Conservation (phyloP, 1,140 invertebrate genomes). For the Conus betulinus region DNA sequence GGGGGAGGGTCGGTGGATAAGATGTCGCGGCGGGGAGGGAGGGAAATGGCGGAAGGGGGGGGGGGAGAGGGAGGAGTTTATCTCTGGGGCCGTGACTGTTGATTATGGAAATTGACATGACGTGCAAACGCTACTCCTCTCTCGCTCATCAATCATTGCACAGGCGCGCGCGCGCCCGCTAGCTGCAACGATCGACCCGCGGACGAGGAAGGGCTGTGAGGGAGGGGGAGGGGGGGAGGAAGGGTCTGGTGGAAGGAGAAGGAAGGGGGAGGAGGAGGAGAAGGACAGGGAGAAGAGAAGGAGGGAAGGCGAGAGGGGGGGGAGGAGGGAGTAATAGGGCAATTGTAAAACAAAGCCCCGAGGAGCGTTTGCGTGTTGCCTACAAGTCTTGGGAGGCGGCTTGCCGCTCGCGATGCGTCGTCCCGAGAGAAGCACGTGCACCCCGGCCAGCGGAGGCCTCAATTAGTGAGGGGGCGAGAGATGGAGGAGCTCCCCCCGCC, state of each 20-base stretch:
- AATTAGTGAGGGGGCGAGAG: constrained; percentile 24
- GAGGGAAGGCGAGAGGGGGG: not conserved
- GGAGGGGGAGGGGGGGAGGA: not conserved
- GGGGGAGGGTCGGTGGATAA: not conserved
- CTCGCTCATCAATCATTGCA: constrained; percentile 34
- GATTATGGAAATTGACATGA: constrained; percentile 43
- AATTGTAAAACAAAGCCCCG: constrained; percentile 37
- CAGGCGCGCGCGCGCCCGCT: not conserved
- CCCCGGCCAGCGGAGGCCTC: not conserved
- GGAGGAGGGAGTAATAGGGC: constrained; percentile 26
- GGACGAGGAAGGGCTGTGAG: not conserved
- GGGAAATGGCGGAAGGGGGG: not conserved
- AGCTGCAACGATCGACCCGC: constrained; percentile 17
- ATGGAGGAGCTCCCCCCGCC: constrained; percentile 4
- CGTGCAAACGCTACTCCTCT: constrained; percentile 35
- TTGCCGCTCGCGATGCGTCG: not conserved
- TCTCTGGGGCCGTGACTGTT: constrained; percentile 36
- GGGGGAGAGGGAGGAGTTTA: not conserved
- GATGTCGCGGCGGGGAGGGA: not conserved
- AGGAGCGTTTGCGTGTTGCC: constrained; percentile 41
- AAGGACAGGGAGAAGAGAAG: not conserved
- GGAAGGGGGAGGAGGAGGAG: not conserved
- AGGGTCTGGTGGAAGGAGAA: not conserved
- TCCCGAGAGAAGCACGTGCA: constrained; percentile 10
- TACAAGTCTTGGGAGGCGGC: constrained; percentile 25